These are phyloP conservation scores for Caradrina clavipalpis DNA, from an alignment of 2,888 invertebrate species.

Conservation along the genomic window DNA sequence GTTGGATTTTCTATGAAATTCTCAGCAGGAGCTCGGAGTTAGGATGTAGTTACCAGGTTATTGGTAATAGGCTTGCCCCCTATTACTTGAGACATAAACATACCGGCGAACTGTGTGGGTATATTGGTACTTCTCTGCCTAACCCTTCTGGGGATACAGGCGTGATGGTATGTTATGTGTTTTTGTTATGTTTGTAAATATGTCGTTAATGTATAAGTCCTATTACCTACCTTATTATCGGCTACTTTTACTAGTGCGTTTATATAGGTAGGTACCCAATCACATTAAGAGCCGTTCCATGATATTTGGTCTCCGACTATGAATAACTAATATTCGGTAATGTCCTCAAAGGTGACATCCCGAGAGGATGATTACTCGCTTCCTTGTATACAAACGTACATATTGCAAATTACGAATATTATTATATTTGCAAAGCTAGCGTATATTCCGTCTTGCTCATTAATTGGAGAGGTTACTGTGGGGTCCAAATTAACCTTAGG, in stretches of 20 bases:
- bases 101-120: no score
- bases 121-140: no score
- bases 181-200: no score
- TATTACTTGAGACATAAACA: no score
- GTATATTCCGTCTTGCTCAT: background rate
- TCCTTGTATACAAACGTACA: background rate
- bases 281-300: background rate
- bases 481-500: background rate
- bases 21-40: no score
- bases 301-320: conserved; percentile 3
- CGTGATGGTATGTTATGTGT: no score
- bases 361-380: background rate
- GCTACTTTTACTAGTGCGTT: background rate
- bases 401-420: background rate
- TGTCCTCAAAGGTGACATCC: conserved; percentile 1
- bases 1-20: no score
- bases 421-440: background rate
- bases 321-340: conserved; percentile 13
- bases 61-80: no score
- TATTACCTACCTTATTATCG: background rate
- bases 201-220: background rate
- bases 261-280: conserved; percentile 5
- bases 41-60: no score
- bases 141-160: no score
- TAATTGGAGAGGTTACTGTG: background rate